phyloP scores from a whole-genome alignment of 2,113 vertebrate species.

The Stercorarius parasiticus region DNA sequence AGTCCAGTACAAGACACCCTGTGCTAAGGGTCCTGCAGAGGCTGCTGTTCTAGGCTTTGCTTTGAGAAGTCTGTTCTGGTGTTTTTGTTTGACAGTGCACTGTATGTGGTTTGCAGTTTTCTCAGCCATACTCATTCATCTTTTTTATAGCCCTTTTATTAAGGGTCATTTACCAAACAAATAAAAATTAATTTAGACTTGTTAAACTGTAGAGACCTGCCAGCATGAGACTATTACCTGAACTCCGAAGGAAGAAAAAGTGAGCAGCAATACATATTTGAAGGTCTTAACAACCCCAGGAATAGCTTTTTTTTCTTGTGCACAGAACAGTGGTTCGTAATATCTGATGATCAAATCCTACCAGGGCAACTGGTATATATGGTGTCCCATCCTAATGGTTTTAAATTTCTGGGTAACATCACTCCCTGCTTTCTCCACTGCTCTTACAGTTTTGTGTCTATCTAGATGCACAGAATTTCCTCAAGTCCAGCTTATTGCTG shows the following conservation, averaged over 20 bases:
- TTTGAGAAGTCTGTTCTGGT: not conserved
- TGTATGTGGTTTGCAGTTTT: not conserved
- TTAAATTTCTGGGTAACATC: not conserved
- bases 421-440: not conserved
- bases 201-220: not conserved
- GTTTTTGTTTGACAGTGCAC: not conserved
- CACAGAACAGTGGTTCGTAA: not conserved
- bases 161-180: constrained; percentile 1
- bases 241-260: not conserved
- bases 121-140: not conserved
- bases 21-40: not conserved
- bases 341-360: not conserved
- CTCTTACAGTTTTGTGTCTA: not conserved
- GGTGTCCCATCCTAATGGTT: not conserved
- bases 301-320: not conserved
- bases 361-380: not conserved
- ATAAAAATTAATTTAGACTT: not conserved
- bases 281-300: not conserved
- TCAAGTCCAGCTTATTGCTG: not conserved
- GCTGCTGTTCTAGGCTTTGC: not conserved
- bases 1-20: no score
- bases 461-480: not conserved
- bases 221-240: not conserved
- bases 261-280: not conserved
- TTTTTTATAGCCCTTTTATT: not conserved